Evolutionary conservation across 1,140 invertebrate species (phyloP).

Genomic region (Leptoteleia sp.): DNA sequence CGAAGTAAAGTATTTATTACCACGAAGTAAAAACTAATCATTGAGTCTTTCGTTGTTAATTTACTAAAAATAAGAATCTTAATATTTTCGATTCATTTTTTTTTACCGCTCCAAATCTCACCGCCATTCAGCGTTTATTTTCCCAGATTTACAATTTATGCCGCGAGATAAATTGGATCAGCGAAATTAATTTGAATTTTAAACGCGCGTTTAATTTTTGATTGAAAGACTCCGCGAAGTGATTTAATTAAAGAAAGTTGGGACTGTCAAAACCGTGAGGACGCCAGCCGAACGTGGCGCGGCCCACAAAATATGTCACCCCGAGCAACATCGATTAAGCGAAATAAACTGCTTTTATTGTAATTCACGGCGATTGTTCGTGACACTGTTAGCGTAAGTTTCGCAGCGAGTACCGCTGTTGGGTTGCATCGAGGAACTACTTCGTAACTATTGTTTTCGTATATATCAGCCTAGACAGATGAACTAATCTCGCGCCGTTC

Average conservation of each 20-base stretch:
- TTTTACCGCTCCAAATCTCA: too few relatives aligned
- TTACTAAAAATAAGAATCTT: too few relatives aligned
- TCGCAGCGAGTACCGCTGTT: conserved; percentile 11
- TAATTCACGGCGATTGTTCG: conserved; percentile 55
- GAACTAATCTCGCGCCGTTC: conserved; percentile 51
- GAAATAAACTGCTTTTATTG: conserved; percentile 59
- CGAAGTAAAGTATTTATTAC: too few relatives aligned
- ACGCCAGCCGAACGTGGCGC: conserved; percentile 2
- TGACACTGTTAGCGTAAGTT: conserved; percentile 55
- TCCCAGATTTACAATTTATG: too few relatives aligned
- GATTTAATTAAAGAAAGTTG: neutral
- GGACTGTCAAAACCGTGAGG: neutral
- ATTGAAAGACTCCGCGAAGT: neutral
- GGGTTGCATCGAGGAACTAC: conserved; percentile 44
- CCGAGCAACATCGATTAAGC: conserved; percentile 37
- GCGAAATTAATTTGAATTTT: too few relatives aligned
- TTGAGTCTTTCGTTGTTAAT: too few relatives aligned
- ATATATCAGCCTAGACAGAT: conserved; percentile 58
- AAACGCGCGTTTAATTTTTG: neutral
- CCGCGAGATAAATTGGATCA: too few relatives aligned
- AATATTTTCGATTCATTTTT: too few relatives aligned
- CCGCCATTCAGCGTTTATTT: too few relatives aligned
- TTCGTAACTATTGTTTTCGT: conserved; percentile 64
- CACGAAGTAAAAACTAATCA: too few relatives aligned
- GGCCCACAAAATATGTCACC: conserved; percentile 13